These are phyloP conservation scores for Steatornis caripensis DNA, from an alignment of 2,113 vertebrate genomes.

Conservation along the genomic window DNA sequence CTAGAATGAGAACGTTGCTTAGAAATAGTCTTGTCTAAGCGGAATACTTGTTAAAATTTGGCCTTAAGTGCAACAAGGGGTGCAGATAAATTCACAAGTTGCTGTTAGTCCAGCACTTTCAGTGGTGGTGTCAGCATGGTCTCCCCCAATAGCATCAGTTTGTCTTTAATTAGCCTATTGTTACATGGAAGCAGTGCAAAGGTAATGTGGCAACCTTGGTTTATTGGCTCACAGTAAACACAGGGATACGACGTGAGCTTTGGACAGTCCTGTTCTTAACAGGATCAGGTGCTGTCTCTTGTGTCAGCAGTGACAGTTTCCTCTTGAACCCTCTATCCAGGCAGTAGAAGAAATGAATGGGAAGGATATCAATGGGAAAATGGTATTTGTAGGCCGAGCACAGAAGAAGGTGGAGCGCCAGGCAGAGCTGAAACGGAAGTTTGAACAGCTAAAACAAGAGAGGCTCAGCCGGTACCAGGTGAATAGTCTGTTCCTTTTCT, in stretches of 20 bases:
- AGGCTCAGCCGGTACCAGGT: slow-evolving; percentile 98
- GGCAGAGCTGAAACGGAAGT: slow-evolving; percentile 92
- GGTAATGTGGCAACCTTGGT: not conserved
- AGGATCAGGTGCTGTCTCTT: not conserved
- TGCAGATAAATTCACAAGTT: not conserved
- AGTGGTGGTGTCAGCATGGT: not conserved
- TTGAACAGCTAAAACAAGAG: slow-evolving; percentile 96
- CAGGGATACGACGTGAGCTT: not conserved
- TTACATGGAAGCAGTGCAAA: not conserved
- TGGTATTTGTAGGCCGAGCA: slow-evolving; percentile 94
- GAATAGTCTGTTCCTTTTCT: not conserved
- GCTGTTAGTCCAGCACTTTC: not conserved
- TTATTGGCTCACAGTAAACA: not conserved
- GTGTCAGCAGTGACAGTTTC: not conserved
- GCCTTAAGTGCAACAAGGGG: not conserved
- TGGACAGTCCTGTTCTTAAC: not conserved
- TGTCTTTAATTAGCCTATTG: not conserved
- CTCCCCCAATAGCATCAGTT: not conserved
- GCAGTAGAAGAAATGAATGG: slow-evolving; percentile 98
- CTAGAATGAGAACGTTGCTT: not conserved
- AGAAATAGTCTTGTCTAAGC: not conserved
- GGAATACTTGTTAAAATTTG: not conserved
- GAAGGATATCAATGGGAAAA: slow-evolving; percentile 91
- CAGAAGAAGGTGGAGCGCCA: slow-evolving; percentile 99
- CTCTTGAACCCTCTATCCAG: slow-evolving; percentile 65